Evolutionary conservation across 2,113 vertebrate genomes (phyloP).

Genomic region (Thinocorus orbignyianus): DNA sequence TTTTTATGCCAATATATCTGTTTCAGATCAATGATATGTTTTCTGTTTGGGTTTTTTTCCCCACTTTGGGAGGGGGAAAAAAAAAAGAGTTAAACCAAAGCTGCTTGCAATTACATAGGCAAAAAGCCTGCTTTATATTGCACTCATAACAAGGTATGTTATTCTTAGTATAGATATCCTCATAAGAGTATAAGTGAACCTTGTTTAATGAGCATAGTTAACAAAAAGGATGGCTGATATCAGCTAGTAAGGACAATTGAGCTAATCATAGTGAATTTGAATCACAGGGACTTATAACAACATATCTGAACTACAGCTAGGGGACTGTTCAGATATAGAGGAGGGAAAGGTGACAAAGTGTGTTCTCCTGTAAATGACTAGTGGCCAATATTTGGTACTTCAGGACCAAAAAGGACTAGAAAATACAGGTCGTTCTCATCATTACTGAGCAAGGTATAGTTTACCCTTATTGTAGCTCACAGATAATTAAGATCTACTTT

Average conservation of each 20-base stretch:
- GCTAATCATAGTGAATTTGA: neutral
- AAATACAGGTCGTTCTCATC: neutral
- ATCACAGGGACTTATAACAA: neutral
- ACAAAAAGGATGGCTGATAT: neutral
- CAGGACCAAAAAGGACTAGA: neutral
- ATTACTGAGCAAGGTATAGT: neutral
- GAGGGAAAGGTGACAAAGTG: neutral
- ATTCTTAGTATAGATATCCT: neutral
- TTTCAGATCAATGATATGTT: neutral
- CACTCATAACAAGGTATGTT: neutral
- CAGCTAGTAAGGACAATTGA: neutral
- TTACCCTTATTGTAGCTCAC: neutral
- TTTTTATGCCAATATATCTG: neutral
- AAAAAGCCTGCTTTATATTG: neutral
- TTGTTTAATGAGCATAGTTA: neutral
- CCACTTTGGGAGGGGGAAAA: no score
- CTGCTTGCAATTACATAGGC: neutral
- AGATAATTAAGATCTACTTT: neutral
- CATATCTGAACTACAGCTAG: neutral
- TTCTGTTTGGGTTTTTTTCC: neutral
- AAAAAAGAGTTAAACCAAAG: neutral
- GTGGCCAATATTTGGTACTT: neutral
- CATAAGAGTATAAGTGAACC: neutral
- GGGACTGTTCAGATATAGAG: accelerated
- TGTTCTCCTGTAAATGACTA: neutral